phyloP scores from a whole-genome alignment of 2,797 vertebrate genomes.

The Poecilia picta region DNA sequence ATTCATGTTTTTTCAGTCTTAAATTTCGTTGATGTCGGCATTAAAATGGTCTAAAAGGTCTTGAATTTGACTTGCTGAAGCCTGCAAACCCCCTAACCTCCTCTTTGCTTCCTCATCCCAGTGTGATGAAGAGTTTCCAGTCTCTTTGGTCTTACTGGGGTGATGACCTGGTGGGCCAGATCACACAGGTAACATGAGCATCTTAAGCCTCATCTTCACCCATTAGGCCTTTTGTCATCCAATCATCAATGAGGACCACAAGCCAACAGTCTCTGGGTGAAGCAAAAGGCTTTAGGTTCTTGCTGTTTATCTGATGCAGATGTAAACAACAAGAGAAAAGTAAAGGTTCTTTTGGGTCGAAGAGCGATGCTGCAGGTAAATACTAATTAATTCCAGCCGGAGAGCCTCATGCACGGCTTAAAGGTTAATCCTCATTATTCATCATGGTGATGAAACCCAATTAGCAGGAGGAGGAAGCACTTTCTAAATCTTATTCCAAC shows the following conservation, averaged over 20 bases:
- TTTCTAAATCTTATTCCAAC: neutral
- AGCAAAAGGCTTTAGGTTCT: conserved; percentile 24
- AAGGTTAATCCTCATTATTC: conserved; percentile 33
- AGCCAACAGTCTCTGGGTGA: conserved; percentile 32
- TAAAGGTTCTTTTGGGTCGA: neutral
- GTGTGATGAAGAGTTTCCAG: neutral
- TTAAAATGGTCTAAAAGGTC: too few relatives aligned
- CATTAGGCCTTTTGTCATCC: conserved; percentile 28
- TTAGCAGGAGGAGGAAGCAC: neutral
- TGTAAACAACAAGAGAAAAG: conserved; percentile 23
- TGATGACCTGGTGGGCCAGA: conserved; percentile 22
- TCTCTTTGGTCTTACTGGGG: conserved; percentile 16
- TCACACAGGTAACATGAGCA: conserved; percentile 61
- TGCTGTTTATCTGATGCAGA: conserved; percentile 34
- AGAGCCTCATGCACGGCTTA: neutral
- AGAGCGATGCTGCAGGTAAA: conserved; percentile 26
- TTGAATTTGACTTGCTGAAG: too few relatives aligned
- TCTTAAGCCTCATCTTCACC: conserved; percentile 42
- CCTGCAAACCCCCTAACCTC: neutral
- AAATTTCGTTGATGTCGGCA: too few relatives aligned
- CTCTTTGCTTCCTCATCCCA: conserved; percentile 12
- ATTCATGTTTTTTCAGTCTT: too few relatives aligned
- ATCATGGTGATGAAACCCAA: conserved; percentile 21
- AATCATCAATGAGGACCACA: conserved; percentile 47
- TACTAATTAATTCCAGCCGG: conserved; percentile 33